Conservation (phyloP, 2,113 vertebrate species). For the Oryzias javanicus region DNA sequence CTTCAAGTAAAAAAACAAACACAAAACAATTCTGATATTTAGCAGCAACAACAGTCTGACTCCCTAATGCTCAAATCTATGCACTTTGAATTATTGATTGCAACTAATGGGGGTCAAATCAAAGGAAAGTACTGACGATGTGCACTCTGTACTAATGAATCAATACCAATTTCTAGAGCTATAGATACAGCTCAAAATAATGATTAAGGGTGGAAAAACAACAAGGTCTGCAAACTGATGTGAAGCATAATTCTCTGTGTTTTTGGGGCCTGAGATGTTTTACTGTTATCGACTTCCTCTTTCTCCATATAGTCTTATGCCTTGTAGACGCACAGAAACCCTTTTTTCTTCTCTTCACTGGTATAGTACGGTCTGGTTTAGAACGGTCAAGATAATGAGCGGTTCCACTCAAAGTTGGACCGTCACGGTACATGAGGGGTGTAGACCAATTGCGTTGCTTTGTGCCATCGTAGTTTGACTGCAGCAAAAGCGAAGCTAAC, state of each 20-base stretch:
- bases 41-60: neutral
- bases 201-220: neutral
- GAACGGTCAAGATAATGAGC: no score
- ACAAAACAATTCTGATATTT: neutral
- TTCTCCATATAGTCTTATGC: no score
- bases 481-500: no score
- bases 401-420: no score
- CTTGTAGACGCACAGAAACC: no score
- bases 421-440: no score
- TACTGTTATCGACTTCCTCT: neutral
- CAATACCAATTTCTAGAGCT: constrained; percentile 22
- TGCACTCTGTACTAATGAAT: constrained; percentile 5
- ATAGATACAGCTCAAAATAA: constrained; percentile 6
- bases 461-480: no score
- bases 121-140: constrained; percentile 13
- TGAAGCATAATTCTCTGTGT: neutral
- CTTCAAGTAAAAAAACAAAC: no score
- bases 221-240: neutral
- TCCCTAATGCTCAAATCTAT: constrained; percentile 33
- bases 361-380: no score
- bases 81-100: constrained; percentile 12
- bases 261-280: constrained; percentile 7
- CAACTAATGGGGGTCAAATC: constrained; percentile 24
- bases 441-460: no score
- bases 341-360: no score